Evolutionary conservation across 2,888 invertebrate species (phyloP).

Genomic region (Coleophora deauratella): DNA sequence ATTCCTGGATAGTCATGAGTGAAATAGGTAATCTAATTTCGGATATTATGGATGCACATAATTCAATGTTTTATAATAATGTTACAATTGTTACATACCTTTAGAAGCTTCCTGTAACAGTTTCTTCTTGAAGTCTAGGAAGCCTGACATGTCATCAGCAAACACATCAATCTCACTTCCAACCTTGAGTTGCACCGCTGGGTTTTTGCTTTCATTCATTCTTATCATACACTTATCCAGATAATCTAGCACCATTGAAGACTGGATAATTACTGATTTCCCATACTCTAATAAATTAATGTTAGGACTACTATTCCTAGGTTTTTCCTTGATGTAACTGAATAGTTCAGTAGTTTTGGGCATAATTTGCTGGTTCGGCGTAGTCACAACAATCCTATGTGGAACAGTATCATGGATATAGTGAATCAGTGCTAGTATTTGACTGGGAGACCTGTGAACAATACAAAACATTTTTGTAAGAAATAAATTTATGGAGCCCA

Average conservation of each 20-base stretch:
- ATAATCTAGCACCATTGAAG: slow-evolving; percentile 34
- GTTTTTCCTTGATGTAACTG: slow-evolving; percentile 25
- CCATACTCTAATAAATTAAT: slow-evolving; percentile 28
- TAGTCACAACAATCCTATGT: slow-evolving; percentile 38
- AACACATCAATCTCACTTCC: slow-evolving; percentile 47
- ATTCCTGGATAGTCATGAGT: too few relatives aligned
- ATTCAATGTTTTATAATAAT: too few relatives aligned
- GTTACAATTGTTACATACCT: slow-evolving; percentile 19
- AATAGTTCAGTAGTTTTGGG: slow-evolving; percentile 24
- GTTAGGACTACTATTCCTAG: slow-evolving; percentile 3
- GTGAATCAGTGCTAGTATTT: slow-evolving; percentile 50
- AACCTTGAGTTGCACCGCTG: slow-evolving; percentile 27
- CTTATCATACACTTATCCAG: slow-evolving; percentile 42
- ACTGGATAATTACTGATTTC: slow-evolving; percentile 35
- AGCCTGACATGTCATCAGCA: slow-evolving; percentile 31
- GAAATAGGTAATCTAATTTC: too few relatives aligned
- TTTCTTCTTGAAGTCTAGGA: slow-evolving; percentile 32
- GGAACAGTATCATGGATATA: slow-evolving; percentile 51
- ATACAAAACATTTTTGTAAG: slow-evolving; percentile 1
- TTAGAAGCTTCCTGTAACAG: slow-evolving; percentile 29
- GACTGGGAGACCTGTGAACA: slow-evolving; percentile 45
- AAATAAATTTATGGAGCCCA: too few relatives aligned
- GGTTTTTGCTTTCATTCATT: slow-evolving; percentile 43
- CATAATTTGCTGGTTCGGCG: slow-evolving; percentile 30
- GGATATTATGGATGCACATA: too few relatives aligned